A percentile compares a stretch with the other conserved stretches of the same genome.
phyloP scores from a whole-genome alignment of 2,113 vertebrate genomes.

The Cettia cetti region DNA sequence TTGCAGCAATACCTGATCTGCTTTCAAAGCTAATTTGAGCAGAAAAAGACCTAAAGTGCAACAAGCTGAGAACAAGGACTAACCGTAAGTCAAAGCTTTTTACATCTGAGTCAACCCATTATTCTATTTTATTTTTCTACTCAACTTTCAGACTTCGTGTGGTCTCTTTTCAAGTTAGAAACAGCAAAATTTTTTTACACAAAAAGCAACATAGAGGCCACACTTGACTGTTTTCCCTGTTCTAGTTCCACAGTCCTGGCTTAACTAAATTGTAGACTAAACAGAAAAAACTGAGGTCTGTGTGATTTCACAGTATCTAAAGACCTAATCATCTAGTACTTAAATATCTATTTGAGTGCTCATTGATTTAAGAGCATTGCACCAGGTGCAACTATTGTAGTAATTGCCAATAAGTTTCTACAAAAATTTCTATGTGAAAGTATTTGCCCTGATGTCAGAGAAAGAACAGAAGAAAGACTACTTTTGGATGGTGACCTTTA shows the following conservation, averaged over 20 bases:
- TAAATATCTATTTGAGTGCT: not conserved
- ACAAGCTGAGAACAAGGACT: not conserved
- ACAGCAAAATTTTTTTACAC: not conserved
- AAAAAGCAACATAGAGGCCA: not conserved
- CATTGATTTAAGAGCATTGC: not conserved
- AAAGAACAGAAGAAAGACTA: not conserved
- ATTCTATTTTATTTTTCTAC: not conserved
- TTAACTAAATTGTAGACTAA: not conserved
- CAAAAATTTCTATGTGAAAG: not conserved
- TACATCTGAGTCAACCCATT: not conserved
- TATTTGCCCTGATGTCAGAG: not conserved
- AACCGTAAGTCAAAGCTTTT: not conserved
- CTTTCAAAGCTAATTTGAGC: not conserved
- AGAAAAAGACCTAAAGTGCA: not conserved
- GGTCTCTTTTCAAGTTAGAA: not conserved
- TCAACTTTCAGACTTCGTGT: not conserved
- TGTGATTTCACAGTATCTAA: not conserved
- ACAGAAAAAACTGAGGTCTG: not conserved
- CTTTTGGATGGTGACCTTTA: not conserved
- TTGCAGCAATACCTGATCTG: not conserved
- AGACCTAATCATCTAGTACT: not conserved
- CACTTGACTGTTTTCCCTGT: not conserved
- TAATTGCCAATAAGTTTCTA: not conserved
- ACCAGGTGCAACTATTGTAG: not conserved
- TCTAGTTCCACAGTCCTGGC: not conserved